Conservation (phyloP, 2,888 invertebrate genomes). For the Ischnus inquisitorius region DNA sequence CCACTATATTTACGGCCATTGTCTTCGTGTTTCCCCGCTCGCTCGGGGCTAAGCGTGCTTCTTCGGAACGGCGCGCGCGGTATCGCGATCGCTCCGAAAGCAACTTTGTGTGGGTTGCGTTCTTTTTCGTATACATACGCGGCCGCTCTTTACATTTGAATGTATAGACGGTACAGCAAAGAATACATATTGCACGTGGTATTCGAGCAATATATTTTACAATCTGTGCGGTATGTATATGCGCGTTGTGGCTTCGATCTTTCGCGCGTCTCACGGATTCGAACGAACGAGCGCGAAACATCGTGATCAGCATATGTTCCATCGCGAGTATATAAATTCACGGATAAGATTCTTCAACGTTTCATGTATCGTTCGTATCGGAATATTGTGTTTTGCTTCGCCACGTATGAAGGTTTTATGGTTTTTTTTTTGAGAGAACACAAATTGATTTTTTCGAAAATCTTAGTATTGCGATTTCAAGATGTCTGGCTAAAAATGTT, state of each 20-base stretch:
- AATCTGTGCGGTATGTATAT: background rate
- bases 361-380: constrained; percentile 11
- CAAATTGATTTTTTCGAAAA: too few relatives aligned
- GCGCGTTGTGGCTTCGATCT: constrained; percentile 28
- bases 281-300: constrained; percentile 23
- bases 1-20: constrained; percentile 82
- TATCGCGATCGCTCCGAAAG: constrained; percentile 79
- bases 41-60: constrained; percentile 75
- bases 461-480: too few relatives aligned
- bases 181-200: constrained; percentile 6
- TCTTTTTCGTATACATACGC: constrained; percentile 62
- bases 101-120: constrained; percentile 76
- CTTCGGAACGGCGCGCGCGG: constrained; percentile 39
- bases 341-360: constrained; percentile 33
- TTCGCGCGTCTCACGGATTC: constrained; percentile 17
- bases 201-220: constrained; percentile 36
- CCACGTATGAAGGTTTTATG: too few relatives aligned
- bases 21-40: constrained; percentile 75
- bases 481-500: too few relatives aligned
- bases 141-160: constrained; percentile 2
- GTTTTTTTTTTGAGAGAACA: too few relatives aligned
- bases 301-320: constrained; percentile 51
- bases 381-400: background rate
- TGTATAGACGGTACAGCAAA: background rate
- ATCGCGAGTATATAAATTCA: constrained; percentile 41